These are phyloP conservation scores for Spialia ferax DNA, from an alignment of 2,888 invertebrate genomes.

Conservation along the genomic window DNA sequence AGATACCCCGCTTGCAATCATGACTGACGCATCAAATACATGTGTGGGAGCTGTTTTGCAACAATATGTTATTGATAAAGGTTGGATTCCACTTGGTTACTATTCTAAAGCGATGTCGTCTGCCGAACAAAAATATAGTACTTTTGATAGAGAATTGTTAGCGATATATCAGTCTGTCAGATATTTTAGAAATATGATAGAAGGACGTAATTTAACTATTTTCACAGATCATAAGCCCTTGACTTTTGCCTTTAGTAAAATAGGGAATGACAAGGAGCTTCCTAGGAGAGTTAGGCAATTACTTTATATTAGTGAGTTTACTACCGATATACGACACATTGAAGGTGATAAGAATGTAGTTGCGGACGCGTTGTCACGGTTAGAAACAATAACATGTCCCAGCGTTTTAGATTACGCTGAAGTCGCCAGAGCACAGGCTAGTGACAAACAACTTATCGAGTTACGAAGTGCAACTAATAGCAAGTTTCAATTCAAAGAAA, in stretches of 20 bases:
- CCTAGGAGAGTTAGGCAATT: conserved; percentile 1
- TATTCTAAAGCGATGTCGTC: background rate
- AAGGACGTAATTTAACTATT: conserved; percentile 4
- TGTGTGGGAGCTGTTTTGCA: conserved; percentile 6
- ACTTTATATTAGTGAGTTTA: background rate
- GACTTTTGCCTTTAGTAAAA: conserved; percentile 1
- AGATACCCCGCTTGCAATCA: conserved; percentile 1
- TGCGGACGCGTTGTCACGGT: conserved; percentile 2
- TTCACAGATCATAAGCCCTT: background rate
- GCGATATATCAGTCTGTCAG: background rate
- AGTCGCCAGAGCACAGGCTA: conserved; percentile 1
- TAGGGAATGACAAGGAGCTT: background rate
- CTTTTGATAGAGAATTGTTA: background rate
- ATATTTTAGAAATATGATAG: conserved; percentile 4
- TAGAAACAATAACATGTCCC: conserved; percentile 4
- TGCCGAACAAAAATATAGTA: background rate
- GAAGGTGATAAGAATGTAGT: background rate
- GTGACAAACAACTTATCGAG: conserved; percentile 4
- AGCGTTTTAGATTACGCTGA: conserved; percentile 4
- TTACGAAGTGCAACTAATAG: conserved; percentile 2
- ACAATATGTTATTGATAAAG: conserved; percentile 9
- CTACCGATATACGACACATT: background rate
- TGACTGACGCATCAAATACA: conserved; percentile 11
- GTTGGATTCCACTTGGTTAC: conserved; percentile 4
- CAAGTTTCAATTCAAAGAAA: background rate